A percentile compares a stretch with the other conserved stretches of the same genome.
Evolutionary conservation across 1,140 invertebrate genomes (phyloP).

Genomic region (Hyles euphorbiae): DNA sequence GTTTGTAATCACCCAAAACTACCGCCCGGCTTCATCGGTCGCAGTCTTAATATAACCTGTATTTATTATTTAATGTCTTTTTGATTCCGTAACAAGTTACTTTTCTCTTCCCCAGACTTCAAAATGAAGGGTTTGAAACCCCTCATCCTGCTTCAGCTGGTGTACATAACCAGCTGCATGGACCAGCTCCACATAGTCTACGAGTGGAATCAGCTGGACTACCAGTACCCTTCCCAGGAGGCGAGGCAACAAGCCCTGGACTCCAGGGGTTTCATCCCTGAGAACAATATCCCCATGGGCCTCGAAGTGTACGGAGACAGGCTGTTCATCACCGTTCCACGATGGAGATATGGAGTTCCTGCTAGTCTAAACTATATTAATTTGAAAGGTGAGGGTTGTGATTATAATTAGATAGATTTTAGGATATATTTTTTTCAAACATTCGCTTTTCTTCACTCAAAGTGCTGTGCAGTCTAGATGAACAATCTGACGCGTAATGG

Average conservation of each 20-base stretch:
- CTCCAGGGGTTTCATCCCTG: conserved; percentile 76
- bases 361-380: conserved; percentile 84
- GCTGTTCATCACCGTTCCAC: conserved; percentile 83
- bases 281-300: conserved; percentile 83
- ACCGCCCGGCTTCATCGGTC: too few species aligned
- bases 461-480: too few species aligned
- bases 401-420: too few species aligned
- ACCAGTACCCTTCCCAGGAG: conserved; percentile 76
- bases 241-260: conserved; percentile 75
- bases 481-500: too few species aligned
- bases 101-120: too few species aligned
- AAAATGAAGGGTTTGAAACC: conserved; percentile 48
- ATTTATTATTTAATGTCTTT: too few species aligned
- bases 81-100: too few species aligned
- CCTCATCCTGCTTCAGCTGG: conserved; percentile 48
- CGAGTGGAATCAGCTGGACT: conserved; percentile 85
- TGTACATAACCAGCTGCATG: conserved; percentile 64
- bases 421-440: too few species aligned
- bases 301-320: conserved; percentile 80
- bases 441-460: too few species aligned
- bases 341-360: conserved; percentile 84
- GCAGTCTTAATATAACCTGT: too few species aligned
- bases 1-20: too few species aligned
- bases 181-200: conserved; percentile 81
- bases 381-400: conserved; percentile 76